These are phyloP conservation scores for Aphidius ervi DNA, from an alignment of 1,140 invertebrate genomes.

Conservation along the genomic window DNA sequence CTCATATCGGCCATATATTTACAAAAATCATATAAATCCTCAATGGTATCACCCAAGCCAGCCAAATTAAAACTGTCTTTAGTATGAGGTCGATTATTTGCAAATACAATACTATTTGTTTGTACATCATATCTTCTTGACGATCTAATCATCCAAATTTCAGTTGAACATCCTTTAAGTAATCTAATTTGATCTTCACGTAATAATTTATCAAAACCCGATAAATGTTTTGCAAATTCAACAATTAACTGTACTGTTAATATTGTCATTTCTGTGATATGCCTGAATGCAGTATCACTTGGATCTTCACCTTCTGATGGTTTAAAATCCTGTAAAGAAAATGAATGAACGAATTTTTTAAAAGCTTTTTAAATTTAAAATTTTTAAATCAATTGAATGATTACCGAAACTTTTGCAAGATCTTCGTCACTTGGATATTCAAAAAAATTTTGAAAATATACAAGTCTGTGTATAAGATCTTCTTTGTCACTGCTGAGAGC, in stretches of 20 bases:
- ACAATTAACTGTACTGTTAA: conserved; percentile 74
- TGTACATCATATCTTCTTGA: conserved; percentile 88
- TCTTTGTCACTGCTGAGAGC: too few species aligned
- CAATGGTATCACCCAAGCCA: conserved; percentile 85
- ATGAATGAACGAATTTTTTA: too few species aligned
- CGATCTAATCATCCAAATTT: conserved; percentile 96
- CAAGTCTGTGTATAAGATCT: too few species aligned
- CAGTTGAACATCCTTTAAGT: conserved; percentile 94
- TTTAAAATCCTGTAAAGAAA: too few species aligned
- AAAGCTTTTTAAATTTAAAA: too few species aligned
- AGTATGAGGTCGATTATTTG: conserved; percentile 64
- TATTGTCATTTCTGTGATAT: conserved; percentile 97
- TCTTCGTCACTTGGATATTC: too few species aligned
- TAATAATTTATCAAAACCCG: too few species aligned
- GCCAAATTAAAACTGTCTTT: conserved; percentile 86
- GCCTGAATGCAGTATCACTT: conserved; percentile 76
- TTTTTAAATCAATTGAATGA: too few species aligned
- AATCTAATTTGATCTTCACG: conserved; percentile 52
- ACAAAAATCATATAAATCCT: conserved; percentile 89
- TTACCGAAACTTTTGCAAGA: too few species aligned
- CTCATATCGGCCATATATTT: conserved; percentile 83
- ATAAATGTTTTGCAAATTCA: too few species aligned
- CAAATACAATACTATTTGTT: conserved; percentile 80
- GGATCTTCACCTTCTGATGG: conserved; percentile 33
- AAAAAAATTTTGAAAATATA: too few species aligned